Evolutionary conservation across 2,888 invertebrate species (phyloP), one percentile per base, ranked within the genome.

Genomic region (Eupithecia vulgata): DNA sequence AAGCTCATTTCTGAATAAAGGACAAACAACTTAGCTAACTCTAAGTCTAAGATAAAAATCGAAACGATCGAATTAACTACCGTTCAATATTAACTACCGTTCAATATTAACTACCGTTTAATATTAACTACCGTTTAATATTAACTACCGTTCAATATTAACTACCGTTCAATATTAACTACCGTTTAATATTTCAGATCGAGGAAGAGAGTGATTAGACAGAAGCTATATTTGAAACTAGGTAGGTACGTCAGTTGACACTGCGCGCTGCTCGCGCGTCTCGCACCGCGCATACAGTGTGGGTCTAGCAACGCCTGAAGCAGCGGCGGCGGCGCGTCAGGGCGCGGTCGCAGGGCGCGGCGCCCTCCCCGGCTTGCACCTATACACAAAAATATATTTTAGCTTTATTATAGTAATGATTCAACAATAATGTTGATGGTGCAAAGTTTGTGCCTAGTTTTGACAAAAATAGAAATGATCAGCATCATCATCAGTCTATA

Each of bases 301-400:
- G 6, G 30, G 59, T 4, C 30, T 61, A 34, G 7, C 34, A 61
- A 37, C 35, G 35, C n/a, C 35, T 13, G 34, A 17, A 6, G 61
- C 61, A 61, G 61, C 61, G 61, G 34, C 61, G 34, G 3, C 61
- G 61, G 17, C 61, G 34, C 8, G 57, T 13, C 0, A 57, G 25
- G 4, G 57, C 81, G 21, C 93, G 88, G 76, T 84, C 89, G 88
- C 97, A 97, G 76, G 95, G 94, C 65, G 74, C 95, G 95, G 76
- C 95, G 95, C n/a, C 90, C 83, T 73, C 73, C 95, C 94, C 76
- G 89, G 91, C 96, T 77, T 96, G 91, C 0, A 96, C 91, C 75
- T 94, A 94, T 1, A 6, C 7, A 57, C 59, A 67, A 17, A 10
- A 5, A 70, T 17, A 1, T n/a, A 40, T 35, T 35, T n/a, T 59